A percentile compares a stretch with the other conserved stretches of the same genome.
These are phyloP conservation scores for Sebastes schlegelii DNA, from an alignment of 2,113 vertebrate species.

Conservation along the genomic window DNA sequence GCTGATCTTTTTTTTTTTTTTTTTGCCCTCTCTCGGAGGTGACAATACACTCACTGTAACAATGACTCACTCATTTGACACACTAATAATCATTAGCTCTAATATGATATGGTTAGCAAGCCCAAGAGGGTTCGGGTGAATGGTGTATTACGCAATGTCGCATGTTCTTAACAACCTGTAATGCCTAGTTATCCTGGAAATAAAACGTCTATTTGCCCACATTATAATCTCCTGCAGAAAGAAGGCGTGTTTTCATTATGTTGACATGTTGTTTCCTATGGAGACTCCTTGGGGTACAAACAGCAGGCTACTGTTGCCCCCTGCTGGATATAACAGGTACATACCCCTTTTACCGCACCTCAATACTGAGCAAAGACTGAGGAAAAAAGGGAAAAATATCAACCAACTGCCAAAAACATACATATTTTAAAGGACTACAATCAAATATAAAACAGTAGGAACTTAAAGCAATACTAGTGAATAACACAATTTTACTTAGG, in stretches of 20 bases:
- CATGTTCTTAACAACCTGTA: constrained; percentile 33
- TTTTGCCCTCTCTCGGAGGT: constrained; percentile 30
- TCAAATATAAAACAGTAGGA: background rate
- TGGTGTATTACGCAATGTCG: constrained; percentile 35
- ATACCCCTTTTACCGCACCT: background rate
- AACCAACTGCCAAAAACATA: background rate
- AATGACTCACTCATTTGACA: constrained; percentile 73
- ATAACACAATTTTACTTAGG: background rate
- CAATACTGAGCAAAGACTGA: background rate
- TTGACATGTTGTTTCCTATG: constrained; percentile 68
- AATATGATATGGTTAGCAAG: constrained; percentile 68
- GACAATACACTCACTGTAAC: constrained; percentile 67
- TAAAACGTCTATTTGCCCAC: constrained; percentile 63
- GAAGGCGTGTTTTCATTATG: constrained; percentile 66
- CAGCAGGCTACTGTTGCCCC: constrained; percentile 73
- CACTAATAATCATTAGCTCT: constrained; percentile 75
- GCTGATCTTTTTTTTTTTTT: constrained; percentile 30
- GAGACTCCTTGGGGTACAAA: constrained; percentile 47
- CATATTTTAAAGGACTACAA: background rate
- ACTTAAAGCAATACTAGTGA: background rate
- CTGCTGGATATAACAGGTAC: constrained; percentile 67
- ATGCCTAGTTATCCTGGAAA: constrained; percentile 63
- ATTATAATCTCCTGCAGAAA: constrained; percentile 70
- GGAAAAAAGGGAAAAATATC: background rate
- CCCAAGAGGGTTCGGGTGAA: constrained; percentile 52